A percentile compares a stretch with the other conserved stretches of the same genome.
phyloP scores from a whole-genome alignment of 2,113 vertebrate genomes.

The Delphinus delphis region DNA sequence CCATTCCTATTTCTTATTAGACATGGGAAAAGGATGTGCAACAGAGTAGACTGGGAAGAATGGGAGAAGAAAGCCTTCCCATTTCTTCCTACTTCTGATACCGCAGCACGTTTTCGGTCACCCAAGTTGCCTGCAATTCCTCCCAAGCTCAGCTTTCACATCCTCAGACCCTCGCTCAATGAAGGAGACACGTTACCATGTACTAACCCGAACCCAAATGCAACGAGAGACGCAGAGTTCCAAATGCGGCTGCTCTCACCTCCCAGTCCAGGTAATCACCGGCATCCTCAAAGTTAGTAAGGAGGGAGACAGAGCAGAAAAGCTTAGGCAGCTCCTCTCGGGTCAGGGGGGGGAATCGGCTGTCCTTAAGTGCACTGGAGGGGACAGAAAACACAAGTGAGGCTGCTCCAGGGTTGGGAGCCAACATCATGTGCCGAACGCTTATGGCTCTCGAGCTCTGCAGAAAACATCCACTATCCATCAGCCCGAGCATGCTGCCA shows the following conservation, averaged over 20 bases:
- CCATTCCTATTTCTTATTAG: neutral
- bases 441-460: neutral
- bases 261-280: conserved; percentile 92
- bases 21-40: neutral
- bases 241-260: conserved; percentile 89
- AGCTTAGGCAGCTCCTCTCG: conserved; percentile 92
- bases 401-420: neutral
- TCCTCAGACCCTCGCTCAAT: conserved; percentile 72
- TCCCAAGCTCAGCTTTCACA: conserved; percentile 29
- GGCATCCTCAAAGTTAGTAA: conserved; percentile 92
- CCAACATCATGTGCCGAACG: neutral
- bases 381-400: conserved; percentile 66
- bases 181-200: conserved; percentile 84
- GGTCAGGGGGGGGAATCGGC: conserved; percentile 90
- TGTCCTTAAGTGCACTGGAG: conserved; percentile 92
- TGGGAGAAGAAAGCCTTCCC: neutral
- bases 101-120: neutral
- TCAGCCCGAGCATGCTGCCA: neutral
- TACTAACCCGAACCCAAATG: conserved; percentile 88
- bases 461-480: neutral
- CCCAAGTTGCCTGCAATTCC: neutral
- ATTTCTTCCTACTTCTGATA: neutral
- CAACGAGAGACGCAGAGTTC: conserved; percentile 86
- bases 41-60: neutral
- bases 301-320: conserved; percentile 92